Evolutionary conservation across 2,888 invertebrate genomes (phyloP), one percentile per base, ranked within the genome.

Genomic region (Cataglyphis rosenhaueri): DNA sequence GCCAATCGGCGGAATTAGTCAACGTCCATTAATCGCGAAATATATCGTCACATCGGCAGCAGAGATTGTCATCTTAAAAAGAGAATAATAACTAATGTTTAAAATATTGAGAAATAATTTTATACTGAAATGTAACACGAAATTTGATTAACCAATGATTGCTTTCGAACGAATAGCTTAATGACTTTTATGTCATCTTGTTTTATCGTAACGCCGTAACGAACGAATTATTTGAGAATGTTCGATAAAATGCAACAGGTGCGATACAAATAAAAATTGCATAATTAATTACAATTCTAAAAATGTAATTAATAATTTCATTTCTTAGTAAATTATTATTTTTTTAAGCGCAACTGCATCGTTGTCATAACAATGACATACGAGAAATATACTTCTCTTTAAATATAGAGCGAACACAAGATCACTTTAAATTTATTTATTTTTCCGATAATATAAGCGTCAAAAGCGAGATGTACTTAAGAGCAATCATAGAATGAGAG

Each of bases 211-310:
- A 61, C 21, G 61, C 6, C 6, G 29, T 59, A 29, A 61, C 21
- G 61, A 21, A 48, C 6, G 18, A 62, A 35, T 25, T 18, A 29
- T 38, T 35, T 29, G n/a, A 75, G 21, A 15, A 62, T 48, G 9
- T 52, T 64, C 35, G 48, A 65, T 62, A 62, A 74, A 44, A 29
- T 32, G 62, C 62, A 44, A 62, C 62, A 62, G 32, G 74, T 62
- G 62, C 6, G 44, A 62, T 10, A 62, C 10, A 15, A 12, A n/a
- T 57, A 41, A 59, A 59, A 32, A 62, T 74, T 62, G 41, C 4
- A 12, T 15, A 21, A 41, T 10, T 41, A 12, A 68, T 70, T 41
- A 21, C 15, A 29, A 62, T 44, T 62, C 6, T 32, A 32, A 62
- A 32, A 62, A 9, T 32, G 3, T n/a, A 44, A 74, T 73, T 12